phyloP scores from a whole-genome alignment of 2,888 invertebrate genomes.

The Melieria crassipennis region DNA sequence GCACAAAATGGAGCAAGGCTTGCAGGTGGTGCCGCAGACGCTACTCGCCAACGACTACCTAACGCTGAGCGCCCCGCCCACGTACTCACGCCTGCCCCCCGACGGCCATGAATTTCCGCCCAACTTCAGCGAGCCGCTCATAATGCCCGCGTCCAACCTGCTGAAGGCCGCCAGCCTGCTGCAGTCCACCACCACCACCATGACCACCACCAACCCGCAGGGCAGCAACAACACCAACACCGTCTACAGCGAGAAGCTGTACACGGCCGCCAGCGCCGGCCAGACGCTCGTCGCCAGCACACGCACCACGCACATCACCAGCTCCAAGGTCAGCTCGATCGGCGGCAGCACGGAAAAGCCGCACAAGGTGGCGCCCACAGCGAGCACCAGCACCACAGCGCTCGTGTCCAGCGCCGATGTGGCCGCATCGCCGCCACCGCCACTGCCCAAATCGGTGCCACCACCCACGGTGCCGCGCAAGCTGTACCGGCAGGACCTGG shows the following conservation, averaged over 20 bases:
- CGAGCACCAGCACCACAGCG: not conserved
- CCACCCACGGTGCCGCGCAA: constrained; percentile 64
- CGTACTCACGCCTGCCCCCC: constrained; percentile 65
- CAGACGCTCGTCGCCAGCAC: constrained; percentile 48
- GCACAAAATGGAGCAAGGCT: constrained; percentile 59
- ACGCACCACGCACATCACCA: constrained; percentile 45
- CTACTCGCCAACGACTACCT: constrained; percentile 64
- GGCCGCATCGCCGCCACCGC: constrained; percentile 51
- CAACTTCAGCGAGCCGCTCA: constrained; percentile 65
- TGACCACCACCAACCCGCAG: constrained; percentile 44
- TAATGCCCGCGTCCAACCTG: constrained; percentile 57
- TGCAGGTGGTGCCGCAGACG: constrained; percentile 51
- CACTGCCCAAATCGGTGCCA: constrained; percentile 64
- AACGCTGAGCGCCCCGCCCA: constrained; percentile 61
- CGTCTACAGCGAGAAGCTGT: constrained; percentile 50
- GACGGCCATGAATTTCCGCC: constrained; percentile 67
- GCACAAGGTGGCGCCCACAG: constrained; percentile 7
- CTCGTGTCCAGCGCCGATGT: constrained; percentile 14
- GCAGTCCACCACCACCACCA: constrained; percentile 49
- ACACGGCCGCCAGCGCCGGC: constrained; percentile 43
- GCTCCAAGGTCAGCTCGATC: constrained; percentile 18
- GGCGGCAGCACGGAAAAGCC: not conserved
- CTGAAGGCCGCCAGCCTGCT: constrained; percentile 50
- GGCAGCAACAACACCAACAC: constrained; percentile 47
- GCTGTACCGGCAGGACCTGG: constrained; percentile 63